Conservation (phyloP, 2,888 invertebrate genomes). For the Sinohyriopsis cumingii region DNA sequence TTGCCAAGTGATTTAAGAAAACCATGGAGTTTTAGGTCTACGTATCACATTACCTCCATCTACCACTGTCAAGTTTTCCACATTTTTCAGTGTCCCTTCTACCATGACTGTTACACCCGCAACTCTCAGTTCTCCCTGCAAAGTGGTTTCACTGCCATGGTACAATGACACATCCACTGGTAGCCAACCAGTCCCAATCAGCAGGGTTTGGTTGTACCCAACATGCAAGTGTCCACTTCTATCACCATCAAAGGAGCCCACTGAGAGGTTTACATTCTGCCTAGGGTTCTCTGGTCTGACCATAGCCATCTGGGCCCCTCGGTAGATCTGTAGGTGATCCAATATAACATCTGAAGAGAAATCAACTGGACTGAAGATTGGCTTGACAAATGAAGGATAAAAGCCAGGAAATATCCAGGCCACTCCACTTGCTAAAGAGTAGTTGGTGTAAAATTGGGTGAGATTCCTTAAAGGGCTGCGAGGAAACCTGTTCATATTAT, state of each 20-base stretch:
- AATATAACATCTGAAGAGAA: constrained; percentile 25
- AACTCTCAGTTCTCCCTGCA: constrained; percentile 53
- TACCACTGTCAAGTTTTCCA: constrained; percentile 57
- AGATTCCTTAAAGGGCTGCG: constrained; percentile 28
- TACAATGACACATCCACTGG: constrained; percentile 49
- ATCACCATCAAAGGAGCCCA: constrained; percentile 44
- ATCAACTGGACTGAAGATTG: constrained; percentile 12
- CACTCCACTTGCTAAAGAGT: constrained; percentile 29
- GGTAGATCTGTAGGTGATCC: constrained; percentile 45
- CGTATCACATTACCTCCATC: constrained; percentile 44
- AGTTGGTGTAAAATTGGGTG: constrained; percentile 29
- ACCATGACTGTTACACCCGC: constrained; percentile 51
- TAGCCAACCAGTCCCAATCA: constrained; percentile 44
- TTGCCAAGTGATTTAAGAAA: no score
- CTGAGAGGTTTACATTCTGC: constrained; percentile 14
- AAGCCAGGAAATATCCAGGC: constrained; percentile 46
- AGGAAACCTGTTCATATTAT: constrained; percentile 37
- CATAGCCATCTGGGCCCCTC: no score
- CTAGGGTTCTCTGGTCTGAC: no score
- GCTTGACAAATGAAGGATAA: constrained; percentile 38
- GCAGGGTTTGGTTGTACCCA: constrained; percentile 52
- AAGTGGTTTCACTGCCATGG: constrained; percentile 44
- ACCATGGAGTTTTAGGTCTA: background rate
- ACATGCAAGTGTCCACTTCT: constrained; percentile 48
- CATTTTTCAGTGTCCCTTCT: constrained; percentile 49